These are phyloP conservation scores for Numida meleagris DNA, from an alignment of 2,113 vertebrate species.

Conservation along the genomic window DNA sequence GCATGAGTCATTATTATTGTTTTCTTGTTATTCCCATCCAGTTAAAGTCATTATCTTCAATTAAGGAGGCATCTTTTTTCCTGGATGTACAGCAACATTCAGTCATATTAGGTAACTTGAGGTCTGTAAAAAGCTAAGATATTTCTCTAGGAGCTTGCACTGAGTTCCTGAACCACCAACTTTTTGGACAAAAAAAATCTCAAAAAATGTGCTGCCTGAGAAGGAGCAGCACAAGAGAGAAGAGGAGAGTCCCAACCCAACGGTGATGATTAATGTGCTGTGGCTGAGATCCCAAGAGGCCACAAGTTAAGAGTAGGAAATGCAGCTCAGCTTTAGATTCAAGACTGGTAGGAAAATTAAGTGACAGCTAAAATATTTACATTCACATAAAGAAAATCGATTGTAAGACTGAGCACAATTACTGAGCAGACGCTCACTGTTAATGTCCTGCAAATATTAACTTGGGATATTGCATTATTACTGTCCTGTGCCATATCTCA, in stretches of 20 bases:
- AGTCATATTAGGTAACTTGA: background rate
- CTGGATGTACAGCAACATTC: background rate
- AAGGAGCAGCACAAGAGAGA: background rate
- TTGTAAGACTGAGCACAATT: background rate
- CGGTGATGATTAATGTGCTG: background rate
- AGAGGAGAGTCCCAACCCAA: background rate
- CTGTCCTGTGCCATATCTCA: background rate
- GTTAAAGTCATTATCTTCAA: background rate
- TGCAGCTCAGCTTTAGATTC: background rate
- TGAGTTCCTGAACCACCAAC: background rate
- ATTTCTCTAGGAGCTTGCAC: background rate
- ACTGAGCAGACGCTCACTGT: background rate
- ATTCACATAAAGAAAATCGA: constrained; percentile 1
- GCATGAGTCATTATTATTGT: background rate
- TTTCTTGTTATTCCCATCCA: background rate
- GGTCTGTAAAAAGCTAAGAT: background rate
- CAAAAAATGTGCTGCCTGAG: background rate
- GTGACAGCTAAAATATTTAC: background rate
- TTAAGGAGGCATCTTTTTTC: background rate
- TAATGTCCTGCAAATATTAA: background rate
- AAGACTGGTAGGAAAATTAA: background rate
- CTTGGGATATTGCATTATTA: background rate
- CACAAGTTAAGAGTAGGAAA: background rate
- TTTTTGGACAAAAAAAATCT: background rate
- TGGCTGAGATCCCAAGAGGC: background rate